Conservation (phyloP, 2,888 invertebrate genomes). For the Torymus aiolomorphi region DNA sequence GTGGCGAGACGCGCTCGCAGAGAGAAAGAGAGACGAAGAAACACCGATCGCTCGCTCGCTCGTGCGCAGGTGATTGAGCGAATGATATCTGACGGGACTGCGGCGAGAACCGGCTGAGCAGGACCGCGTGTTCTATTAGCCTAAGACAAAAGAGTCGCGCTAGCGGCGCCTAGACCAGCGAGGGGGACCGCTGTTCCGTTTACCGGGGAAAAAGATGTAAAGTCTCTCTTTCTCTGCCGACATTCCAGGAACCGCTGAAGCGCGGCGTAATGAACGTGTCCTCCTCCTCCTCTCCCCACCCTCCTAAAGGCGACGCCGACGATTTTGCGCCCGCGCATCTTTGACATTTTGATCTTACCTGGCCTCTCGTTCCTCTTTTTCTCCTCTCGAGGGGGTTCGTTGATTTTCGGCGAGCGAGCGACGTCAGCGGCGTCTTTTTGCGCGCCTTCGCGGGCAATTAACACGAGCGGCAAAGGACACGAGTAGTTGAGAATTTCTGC, state of each 20-base stretch:
- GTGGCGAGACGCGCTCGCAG: constrained; percentile 13
- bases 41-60: not conserved
- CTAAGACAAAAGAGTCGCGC: constrained; percentile 72
- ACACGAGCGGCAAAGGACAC: constrained; percentile 53
- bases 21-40: constrained; percentile 53
- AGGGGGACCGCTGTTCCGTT: constrained; percentile 64
- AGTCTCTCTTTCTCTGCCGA: constrained; percentile 61
- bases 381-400: not conserved
- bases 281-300: constrained; percentile 37
- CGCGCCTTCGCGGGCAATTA: constrained; percentile 55
- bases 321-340: constrained; percentile 52
- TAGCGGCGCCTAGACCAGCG: constrained; percentile 73
- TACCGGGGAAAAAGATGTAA: constrained; percentile 75
- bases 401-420: too few species aligned
- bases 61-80: constrained; percentile 68
- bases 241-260: constrained; percentile 70
- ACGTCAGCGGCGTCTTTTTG: constrained; percentile 36
- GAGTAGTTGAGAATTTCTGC: constrained; percentile 45
- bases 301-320: constrained; percentile 37
- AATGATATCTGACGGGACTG: constrained; percentile 73
- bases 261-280: constrained; percentile 67
- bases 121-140: constrained; percentile 75
- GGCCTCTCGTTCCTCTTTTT: constrained; percentile 13
- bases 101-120: constrained; percentile 71
- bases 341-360: constrained; percentile 57